A percentile compares a stretch with the other conserved stretches of the same genome.
Conservation (phyloP, 1,140 invertebrate genomes). For the Lepidotrigona ventralis region DNA sequence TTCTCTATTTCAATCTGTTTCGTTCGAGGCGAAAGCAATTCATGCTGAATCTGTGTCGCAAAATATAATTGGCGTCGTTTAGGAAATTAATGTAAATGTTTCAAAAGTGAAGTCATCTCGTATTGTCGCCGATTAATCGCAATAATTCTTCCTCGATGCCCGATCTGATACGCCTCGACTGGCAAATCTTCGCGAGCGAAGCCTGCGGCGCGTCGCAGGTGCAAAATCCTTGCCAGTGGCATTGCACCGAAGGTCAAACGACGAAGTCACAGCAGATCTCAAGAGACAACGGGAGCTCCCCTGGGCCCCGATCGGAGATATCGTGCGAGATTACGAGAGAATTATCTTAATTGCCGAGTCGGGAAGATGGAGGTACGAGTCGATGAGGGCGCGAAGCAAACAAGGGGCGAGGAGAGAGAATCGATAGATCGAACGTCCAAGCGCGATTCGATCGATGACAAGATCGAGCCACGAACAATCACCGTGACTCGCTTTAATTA, state of each 20-base stretch:
- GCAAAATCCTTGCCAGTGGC: slow-evolving; percentile 56
- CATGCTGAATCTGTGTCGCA: too few relatives aligned
- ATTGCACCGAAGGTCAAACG: slow-evolving; percentile 60
- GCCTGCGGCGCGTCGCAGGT: slow-evolving; percentile 44
- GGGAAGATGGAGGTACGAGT: slow-evolving; percentile 26
- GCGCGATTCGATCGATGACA: slow-evolving; percentile 67
- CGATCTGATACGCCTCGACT: too few relatives aligned
- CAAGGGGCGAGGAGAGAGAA: too few relatives aligned
- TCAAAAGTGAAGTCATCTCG: too few relatives aligned
- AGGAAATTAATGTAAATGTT: too few relatives aligned
- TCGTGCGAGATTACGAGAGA: slow-evolving; percentile 62
- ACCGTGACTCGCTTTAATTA: slow-evolving; percentile 73
- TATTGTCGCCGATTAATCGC: not conserved
- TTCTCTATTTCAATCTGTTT: not conserved
- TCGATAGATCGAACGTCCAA: slow-evolving; percentile 33
- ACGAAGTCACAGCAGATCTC: slow-evolving; percentile 37
- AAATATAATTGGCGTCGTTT: too few relatives aligned
- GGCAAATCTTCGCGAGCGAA: slow-evolving; percentile 5
- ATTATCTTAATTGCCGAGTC: slow-evolving; percentile 70
- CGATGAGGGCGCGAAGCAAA: slow-evolving; percentile 32
- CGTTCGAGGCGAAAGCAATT: too few relatives aligned
- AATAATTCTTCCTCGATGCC: not conserved
- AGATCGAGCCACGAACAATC: slow-evolving; percentile 67
- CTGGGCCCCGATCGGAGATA: slow-evolving; percentile 58
- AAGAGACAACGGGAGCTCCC: slow-evolving; percentile 10